Evolutionary conservation across 2,888 invertebrate genomes (phyloP), one percentile per base, ranked within the genome.

Genomic region (Scaptomyza flava): DNA sequence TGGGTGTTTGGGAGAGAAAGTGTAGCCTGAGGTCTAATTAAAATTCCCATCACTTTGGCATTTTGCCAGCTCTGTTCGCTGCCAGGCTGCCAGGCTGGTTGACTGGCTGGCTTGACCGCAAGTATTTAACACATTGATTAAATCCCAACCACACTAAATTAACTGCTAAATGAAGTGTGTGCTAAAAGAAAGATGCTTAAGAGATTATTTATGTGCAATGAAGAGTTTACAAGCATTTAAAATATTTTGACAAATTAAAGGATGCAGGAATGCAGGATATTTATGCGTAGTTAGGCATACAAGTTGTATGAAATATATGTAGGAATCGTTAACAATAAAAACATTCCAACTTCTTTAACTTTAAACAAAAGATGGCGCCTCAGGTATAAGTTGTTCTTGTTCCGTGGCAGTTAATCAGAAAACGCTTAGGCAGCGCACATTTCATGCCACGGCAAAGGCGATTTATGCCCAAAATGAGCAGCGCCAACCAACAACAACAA

Each of bases 401-500:
- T n/a, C 33, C 9, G 9, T 34, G 14, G 56, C 51, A 78, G 73
- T 80, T 80, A 79, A 82, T 80, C 83, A 82, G 68, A 81, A 81
- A 81, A 69, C 86, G 86, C 81, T 85, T 82, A 81, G 68, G 54
- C 78, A 47, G 58, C 62, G 54, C 59, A 6, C 27, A 60, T 46
- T 70, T 45, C 47, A 43, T 6, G 23, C 27, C 14, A 23, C 34
- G 20, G 34, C 50, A 14, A 11, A 14, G 38, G 50, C 41, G 74
- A 57, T 67, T 78, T 75, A 71, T 76, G 75, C 75, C 75, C 68
- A 50, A 75, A 72, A 68, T 60, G 72, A 64, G 64, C 72, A 68
- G 50, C 59, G 27, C 23, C 17, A 17, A 17, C n/a, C n/a, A n/a
- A n/a, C n/a, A n/a, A n/a, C n/a, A n/a, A n/a, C n/a, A n/a, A n/a